Base-by-base conservation (phyloP, 2,888 invertebrate species). In the Pachycephus smyrnensis region DNA sequence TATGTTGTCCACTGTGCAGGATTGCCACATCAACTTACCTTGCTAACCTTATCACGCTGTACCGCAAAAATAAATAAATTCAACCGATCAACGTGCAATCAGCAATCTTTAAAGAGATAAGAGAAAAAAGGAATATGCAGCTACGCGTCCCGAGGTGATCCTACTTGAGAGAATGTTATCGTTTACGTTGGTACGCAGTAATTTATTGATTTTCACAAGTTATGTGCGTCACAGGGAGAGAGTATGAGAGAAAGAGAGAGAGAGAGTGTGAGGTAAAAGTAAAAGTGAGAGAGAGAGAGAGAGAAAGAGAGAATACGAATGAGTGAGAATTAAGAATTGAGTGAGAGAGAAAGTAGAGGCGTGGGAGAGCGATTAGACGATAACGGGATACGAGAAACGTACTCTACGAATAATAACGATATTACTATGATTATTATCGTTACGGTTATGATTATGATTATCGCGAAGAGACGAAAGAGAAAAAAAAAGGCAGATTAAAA, bases 361-460 rank as follows among this genome's bases (percentile, higher is more conserved):
- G 69, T 30, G 12, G 71, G 31, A 31, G 33, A 33, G 37, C 33
- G 74, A 36, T 31, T 37, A 33, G 33, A 74, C 33, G 74, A 33
- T 37, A 30, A 33, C 15, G 74, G 33, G 33, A 71, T 71, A 33
- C 33, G 33, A 36, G 37, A 37, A 55, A 69, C 55, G 71, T 68
- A 69, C 76, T 76, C 68, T 73, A 40, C 69, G 76, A 78, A 73
- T 78, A 75, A 73, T 78, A 78, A 78, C 73, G 76, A 76, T 55
- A 55, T 79, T 77, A 79, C 75, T 33, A 77, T 79, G 32, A 68
- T 79, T 77, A 55, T 55, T 75, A 77, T 75, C 40, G 74, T 73
- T 73, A 76, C 74, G 69, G 68, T 78, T 76, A 78, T 68, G 23
- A 79, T 74, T 76, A 74, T 33, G 75, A 79, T 75, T 69, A 30